These are phyloP conservation scores for Narcine bancroftii DNA, from an alignment of 2,113 vertebrate species.

Conservation along the genomic window DNA sequence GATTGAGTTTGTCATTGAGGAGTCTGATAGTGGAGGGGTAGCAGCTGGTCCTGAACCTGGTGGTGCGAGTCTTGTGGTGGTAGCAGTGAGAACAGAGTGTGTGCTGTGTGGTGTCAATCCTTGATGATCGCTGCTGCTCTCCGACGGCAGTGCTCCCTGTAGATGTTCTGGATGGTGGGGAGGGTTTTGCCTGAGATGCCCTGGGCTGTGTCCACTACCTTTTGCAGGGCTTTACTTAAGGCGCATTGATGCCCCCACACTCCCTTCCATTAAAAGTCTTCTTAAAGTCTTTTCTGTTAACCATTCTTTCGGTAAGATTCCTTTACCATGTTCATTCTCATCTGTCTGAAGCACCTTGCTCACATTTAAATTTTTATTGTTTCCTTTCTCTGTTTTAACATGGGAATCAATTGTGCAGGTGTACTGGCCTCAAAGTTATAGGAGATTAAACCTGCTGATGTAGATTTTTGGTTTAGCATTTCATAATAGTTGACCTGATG, in stretches of 20 bases:
- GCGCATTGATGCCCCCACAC: not conserved
- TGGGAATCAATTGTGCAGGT: not conserved
- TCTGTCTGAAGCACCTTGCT: not conserved
- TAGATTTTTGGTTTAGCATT: not conserved
- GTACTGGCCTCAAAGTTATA: not conserved
- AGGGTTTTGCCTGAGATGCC: no score
- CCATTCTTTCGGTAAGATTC: not conserved
- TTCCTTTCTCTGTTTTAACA: not conserved
- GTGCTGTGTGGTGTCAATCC: no score
- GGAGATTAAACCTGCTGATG: not conserved
- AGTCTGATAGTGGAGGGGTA: no score
- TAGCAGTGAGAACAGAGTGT: no score
- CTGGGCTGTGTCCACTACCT: no score
- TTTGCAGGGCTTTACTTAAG: no score
- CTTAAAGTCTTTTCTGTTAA: not conserved
- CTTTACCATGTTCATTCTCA: not conserved
- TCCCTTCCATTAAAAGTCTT: not conserved
- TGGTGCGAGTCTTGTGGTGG: no score
- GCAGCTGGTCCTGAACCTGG: no score
- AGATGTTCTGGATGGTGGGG: no score
- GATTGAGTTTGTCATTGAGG: no score
- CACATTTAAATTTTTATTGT: not conserved
- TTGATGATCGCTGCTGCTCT: no score
- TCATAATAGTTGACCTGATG: not conserved
- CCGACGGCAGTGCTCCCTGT: no score